These are phyloP conservation scores for Rhagonycha lutea DNA, from an alignment of 2,888 invertebrate species.

Conservation along the genomic window DNA sequence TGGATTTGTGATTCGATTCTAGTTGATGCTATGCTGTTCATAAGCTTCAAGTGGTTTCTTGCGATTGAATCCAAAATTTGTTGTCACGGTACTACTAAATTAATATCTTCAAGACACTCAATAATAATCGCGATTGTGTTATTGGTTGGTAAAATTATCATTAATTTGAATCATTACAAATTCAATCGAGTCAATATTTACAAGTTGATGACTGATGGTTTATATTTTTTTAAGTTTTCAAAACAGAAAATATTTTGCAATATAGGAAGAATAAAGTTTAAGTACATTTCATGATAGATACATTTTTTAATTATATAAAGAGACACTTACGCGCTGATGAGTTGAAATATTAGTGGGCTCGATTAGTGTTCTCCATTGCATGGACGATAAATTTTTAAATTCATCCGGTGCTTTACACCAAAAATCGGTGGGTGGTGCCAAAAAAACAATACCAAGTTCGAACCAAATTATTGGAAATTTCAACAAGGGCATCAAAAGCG, in stretches of 20 bases:
- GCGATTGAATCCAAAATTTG: no score
- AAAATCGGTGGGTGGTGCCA: conserved; percentile 64
- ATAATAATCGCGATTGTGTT: neutral
- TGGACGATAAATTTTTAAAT: conserved; percentile 42
- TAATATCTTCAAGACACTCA: neutral
- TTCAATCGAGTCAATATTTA: neutral
- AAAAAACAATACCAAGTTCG: conserved; percentile 64
- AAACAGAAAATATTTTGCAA: neutral
- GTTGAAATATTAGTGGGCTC: conserved; percentile 24
- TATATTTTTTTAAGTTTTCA: neutral
- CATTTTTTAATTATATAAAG: neutral
- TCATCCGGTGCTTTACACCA: conserved; percentile 57
- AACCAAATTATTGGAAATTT: conserved; percentile 67
- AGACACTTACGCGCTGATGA: neutral
- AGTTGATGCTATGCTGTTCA: no score
- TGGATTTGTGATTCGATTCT: no score
- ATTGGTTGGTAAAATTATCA: neutral
- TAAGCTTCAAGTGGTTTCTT: no score
- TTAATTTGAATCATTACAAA: neutral
- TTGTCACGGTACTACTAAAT: neutral
- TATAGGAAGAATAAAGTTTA: neutral
- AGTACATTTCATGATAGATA: neutral
- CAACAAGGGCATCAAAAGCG: conserved; percentile 60
- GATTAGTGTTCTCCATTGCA: conserved; percentile 56
- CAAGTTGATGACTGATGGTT: neutral